phyloP scores from a whole-genome alignment of 1,140 invertebrate genomes.

The Nephila pilipes region DNA sequence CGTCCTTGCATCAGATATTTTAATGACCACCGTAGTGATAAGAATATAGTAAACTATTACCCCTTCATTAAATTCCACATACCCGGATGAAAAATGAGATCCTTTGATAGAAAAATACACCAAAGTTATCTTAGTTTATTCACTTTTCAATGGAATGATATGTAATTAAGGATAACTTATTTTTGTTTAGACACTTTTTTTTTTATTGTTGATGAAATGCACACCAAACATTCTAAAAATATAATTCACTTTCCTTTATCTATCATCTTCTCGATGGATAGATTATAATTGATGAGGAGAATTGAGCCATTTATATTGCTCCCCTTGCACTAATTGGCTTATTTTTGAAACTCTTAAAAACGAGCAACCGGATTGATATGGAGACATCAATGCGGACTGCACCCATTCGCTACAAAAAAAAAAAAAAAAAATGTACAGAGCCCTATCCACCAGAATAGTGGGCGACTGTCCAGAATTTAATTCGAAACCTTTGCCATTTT shows the following conservation, averaged over 20 bases:
- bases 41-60: too few relatives aligned
- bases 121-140: not conserved
- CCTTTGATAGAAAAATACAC: not conserved
- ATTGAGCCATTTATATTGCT: not conserved
- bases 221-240: not conserved
- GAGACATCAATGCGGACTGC: not conserved
- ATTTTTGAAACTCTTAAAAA: not conserved
- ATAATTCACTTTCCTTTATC: not conserved
- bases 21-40: too few relatives aligned
- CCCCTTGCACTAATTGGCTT: not conserved
- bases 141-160: not conserved
- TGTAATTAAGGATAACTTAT: not conserved
- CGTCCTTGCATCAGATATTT: too few relatives aligned
- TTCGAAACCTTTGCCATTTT: slow-evolving; percentile 7
- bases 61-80: too few relatives aligned
- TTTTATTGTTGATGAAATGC: not conserved
- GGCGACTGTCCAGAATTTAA: not conserved
- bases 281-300: not conserved
- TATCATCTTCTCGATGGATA: not conserved
- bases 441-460: not conserved
- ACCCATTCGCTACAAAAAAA: not conserved
- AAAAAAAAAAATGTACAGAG: not conserved
- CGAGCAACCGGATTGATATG: not conserved
- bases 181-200: not conserved
- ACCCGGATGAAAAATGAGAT: not conserved